A percentile compares a stretch with the other conserved stretches of the same genome.
phyloP scores from a whole-genome alignment of 2,797 vertebrate genomes.

The Falco naumanni region DNA sequence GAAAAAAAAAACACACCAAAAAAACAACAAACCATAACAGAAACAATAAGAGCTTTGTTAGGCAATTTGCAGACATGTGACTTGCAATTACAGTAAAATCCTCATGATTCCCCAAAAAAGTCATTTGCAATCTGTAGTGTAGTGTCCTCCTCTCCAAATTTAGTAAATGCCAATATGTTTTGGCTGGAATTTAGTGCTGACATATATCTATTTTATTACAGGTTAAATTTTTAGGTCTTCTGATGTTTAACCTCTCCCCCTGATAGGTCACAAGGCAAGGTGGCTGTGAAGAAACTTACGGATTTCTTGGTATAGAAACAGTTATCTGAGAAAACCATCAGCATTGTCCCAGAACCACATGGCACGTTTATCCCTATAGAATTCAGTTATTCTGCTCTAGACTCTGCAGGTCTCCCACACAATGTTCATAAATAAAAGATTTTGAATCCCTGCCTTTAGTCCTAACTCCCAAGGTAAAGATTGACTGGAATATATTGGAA shows the following conservation, averaged over 20 bases:
- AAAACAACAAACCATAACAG: not conserved
- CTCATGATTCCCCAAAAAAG: not conserved
- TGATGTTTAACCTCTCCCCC: not conserved
- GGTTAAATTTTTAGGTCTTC: not conserved
- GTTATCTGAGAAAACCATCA: not conserved
- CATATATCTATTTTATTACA: not conserved
- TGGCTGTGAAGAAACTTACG: not conserved
- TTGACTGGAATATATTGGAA: slow-evolving; percentile 69
- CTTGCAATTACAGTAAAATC: slow-evolving; percentile 34
- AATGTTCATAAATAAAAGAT: slow-evolving; percentile 27
- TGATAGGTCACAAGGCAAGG: not conserved
- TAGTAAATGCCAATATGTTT: not conserved
- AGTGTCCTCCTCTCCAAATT: not conserved
- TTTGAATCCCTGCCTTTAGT: slow-evolving; percentile 49
- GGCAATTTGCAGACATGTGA: slow-evolving; percentile 14
- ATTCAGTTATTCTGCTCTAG: not conserved
- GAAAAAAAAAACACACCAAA: not conserved
- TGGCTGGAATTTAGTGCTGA: not conserved
- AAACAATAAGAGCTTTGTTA: slow-evolving; percentile 32
- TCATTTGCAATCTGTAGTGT: not conserved
- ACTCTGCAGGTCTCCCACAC: not conserved
- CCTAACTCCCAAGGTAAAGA: slow-evolving; percentile 60
- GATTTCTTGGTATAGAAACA: not conserved
- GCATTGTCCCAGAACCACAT: not conserved
- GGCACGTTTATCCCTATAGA: not conserved